Conservation (phyloP, 2,113 vertebrate species). For the Vombatus ursinus region DNA sequence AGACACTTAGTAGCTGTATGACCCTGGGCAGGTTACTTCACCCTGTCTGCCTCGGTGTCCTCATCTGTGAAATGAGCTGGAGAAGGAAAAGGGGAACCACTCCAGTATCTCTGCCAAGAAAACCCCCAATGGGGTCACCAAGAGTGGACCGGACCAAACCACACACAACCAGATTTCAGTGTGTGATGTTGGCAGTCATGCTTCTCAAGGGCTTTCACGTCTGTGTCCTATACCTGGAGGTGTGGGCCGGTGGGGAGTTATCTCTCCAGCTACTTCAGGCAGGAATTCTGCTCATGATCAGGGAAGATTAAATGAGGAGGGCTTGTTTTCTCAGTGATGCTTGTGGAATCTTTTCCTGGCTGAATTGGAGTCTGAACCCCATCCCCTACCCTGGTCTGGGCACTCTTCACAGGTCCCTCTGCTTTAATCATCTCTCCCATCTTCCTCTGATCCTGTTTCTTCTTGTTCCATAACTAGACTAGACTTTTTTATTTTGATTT, state of each 20-base stretch:
- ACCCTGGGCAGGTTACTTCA: background rate
- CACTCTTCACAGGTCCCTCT: background rate
- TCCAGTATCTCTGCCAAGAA: too few relatives aligned
- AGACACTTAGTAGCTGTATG: background rate
- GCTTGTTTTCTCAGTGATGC: background rate
- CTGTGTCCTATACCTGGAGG: background rate
- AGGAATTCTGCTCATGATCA: background rate
- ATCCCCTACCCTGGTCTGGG: background rate
- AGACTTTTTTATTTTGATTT: constrained; percentile 55
- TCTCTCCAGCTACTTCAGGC: background rate
- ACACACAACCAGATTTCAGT: too few relatives aligned
- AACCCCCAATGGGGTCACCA: too few relatives aligned
- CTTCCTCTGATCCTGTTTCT: constrained; percentile 21
- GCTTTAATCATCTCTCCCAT: constrained; percentile 20
- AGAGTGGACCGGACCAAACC: too few relatives aligned
- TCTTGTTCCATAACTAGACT: constrained; percentile 41
- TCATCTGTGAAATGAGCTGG: background rate
- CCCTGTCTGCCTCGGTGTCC: background rate
- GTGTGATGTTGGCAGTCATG: background rate
- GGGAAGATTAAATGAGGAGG: background rate
- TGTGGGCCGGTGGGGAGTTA: too few relatives aligned
- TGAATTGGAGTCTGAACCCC: background rate
- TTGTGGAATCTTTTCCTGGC: background rate
- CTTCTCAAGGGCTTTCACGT: background rate
- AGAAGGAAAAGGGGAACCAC: background rate